These are phyloP conservation scores for Pipra filicauda DNA, from an alignment of 2,113 vertebrate species.

Conservation along the genomic window DNA sequence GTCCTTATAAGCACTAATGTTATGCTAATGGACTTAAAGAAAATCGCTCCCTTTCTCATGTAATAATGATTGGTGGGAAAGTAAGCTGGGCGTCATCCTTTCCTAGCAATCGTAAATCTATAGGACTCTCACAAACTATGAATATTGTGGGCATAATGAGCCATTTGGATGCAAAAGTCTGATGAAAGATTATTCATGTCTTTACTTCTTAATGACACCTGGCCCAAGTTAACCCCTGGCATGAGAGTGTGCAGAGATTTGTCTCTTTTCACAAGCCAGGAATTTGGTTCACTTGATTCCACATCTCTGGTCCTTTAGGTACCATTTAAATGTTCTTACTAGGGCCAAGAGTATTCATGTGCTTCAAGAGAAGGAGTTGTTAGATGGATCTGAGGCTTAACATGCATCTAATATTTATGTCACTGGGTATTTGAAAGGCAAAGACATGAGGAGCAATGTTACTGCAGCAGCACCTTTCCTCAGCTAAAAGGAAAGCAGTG, in stretches of 20 bases:
- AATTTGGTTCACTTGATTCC: neutral
- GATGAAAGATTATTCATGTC: neutral
- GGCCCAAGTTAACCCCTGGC: neutral
- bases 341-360: neutral
- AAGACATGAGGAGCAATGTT: neutral
- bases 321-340: neutral
- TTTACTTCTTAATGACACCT: neutral
- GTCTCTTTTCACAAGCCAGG: neutral
- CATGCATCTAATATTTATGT: slow-evolving; percentile 39
- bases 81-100: slow-evolving; percentile 47
- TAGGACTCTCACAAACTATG: slow-evolving; percentile 40
- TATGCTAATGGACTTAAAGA: slow-evolving; percentile 40
- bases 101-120: slow-evolving; percentile 54
- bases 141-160: slow-evolving; percentile 33
- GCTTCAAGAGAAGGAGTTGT: slow-evolving; percentile 9
- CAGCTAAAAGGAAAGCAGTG: neutral
- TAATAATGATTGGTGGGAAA: slow-evolving; percentile 58
- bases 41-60: slow-evolving; percentile 48
- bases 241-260: neutral
- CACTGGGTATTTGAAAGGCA: neutral
- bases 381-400: slow-evolving; percentile 24
- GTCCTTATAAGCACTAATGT: slow-evolving; percentile 5
- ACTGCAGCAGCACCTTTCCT: neutral
- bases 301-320: neutral
- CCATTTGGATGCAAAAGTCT: slow-evolving; percentile 31